Percentiles rank a stretch among this genome's conserved stretches.
phyloP scores from a whole-genome alignment of 2,113 vertebrate genomes.

The Oophaga pumilio region DNA sequence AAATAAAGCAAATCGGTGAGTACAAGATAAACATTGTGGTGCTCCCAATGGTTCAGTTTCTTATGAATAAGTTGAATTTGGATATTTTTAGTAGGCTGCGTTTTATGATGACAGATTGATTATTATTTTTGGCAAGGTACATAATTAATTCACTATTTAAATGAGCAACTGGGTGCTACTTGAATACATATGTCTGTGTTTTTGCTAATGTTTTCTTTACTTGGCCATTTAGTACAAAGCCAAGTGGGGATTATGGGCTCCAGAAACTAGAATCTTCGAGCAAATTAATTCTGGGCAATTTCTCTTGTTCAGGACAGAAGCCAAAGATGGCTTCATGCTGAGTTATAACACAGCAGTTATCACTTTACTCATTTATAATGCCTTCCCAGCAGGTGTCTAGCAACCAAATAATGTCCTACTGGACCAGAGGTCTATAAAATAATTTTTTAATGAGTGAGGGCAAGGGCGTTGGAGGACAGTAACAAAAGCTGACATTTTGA shows the following conservation, averaged over 20 bases:
- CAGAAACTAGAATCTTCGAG: slow-evolving; percentile 21
- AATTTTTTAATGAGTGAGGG: slow-evolving; percentile 6
- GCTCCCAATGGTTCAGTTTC: not conserved
- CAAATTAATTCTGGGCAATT: slow-evolving; percentile 47
- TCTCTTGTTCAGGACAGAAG: slow-evolving; percentile 43
- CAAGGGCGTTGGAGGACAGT: not conserved
- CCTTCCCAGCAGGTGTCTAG: slow-evolving; percentile 42
- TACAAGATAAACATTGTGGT: not conserved
- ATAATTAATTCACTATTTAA: slow-evolving; percentile 38
- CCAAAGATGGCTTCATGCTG: slow-evolving; percentile 51
- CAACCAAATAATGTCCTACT: slow-evolving; percentile 25
- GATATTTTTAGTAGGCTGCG: slow-evolving; percentile 14
- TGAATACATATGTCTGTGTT: slow-evolving; percentile 55
- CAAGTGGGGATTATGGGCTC: not conserved
- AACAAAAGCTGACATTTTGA: slow-evolving; percentile 11
- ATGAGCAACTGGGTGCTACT: slow-evolving; percentile 45
- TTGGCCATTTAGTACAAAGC: slow-evolving; percentile 32
- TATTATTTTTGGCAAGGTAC: slow-evolving; percentile 4
- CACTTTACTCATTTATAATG: slow-evolving; percentile 46
- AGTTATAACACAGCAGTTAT: slow-evolving; percentile 56
- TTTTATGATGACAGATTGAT: slow-evolving; percentile 17
- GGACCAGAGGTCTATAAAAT: slow-evolving; percentile 37
- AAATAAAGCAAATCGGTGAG: not conserved
- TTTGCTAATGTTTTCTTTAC: slow-evolving; percentile 43
- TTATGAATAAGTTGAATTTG: not conserved